Evolutionary conservation across 2,888 invertebrate genomes (phyloP).

Genomic region (Athetis lepigone): DNA sequence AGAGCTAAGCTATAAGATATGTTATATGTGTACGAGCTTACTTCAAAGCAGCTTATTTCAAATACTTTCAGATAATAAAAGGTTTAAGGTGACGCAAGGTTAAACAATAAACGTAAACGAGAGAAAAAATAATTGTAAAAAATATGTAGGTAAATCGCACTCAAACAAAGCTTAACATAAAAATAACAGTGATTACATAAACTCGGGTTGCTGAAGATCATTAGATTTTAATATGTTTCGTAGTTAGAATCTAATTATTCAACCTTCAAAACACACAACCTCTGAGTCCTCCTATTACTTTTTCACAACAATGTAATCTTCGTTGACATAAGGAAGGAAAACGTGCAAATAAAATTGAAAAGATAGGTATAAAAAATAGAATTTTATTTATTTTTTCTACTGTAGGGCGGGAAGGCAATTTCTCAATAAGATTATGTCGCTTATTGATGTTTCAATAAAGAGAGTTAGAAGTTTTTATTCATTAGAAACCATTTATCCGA

Average conservation of each 20-base stretch:
- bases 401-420: neutral
- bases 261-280: neutral
- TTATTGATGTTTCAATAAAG: conserved; percentile 6
- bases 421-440: neutral
- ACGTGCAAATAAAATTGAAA: neutral
- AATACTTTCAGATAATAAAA: too few species aligned
- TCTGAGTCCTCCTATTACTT: neutral
- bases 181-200: neutral
- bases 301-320: neutral
- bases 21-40: too few species aligned
- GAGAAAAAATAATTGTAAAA: neutral
- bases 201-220: neutral
- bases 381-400: neutral
- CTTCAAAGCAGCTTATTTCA: neutral
- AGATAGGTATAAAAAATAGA: neutral
- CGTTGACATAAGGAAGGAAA: conserved; percentile 5
- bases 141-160: neutral
- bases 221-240: neutral
- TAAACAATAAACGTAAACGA: neutral
- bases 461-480: conserved; percentile 1
- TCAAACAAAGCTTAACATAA: too few species aligned
- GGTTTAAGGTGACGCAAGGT: neutral
- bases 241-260: neutral
- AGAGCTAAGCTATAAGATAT: too few species aligned
- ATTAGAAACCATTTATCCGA: neutral